Evolutionary conservation across 2,888 invertebrate species (phyloP), one percentile per base, ranked within the genome.

Genomic region (Phymatocera aterrima): DNA sequence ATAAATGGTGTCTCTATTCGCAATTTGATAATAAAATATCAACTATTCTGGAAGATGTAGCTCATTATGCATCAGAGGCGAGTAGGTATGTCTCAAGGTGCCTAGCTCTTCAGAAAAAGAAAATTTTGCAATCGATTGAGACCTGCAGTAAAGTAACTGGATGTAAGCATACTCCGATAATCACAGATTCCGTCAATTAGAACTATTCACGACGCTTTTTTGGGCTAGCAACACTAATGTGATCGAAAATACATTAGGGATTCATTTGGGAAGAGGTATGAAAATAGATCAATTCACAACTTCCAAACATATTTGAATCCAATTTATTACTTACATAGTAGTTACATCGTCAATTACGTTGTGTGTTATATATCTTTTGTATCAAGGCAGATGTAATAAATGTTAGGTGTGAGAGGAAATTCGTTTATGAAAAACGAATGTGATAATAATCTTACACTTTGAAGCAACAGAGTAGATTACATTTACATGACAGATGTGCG

Each of bases 321-420:
- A 48, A 75, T 75, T 75, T 75, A 75, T 75, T 75, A 75, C 57
- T 75, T 31, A 60, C 40, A 75, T 57, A 75, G n/a, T 75, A 75
- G 43, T 79, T 80, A 81, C 79, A 82, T 80, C 74, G 72, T 81
- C 72, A 31, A 77, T n/a, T n/a, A n/a, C 75, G 61, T 77, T 75
- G 65, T 68, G 54, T 78, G 74, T 77, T 74, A 64, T 78, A 61
- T 77, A 75, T 61, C 72, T 78, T 60, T 80, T 75, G 54, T 68
- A 77, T 51, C 46, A 80, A 82, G 78, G 70, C 77, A 78, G 74
- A 68, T 72, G 3, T n/a, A n/a, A n/a, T n/a, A 72, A 31, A 10
- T 51, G 18, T 51, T 54, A 21, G 12, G 12, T 8, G 37, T n/a
- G 21, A 51, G 51, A 18, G 37, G 31, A 51, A 31, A 72, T 40